A percentile compares a stretch with the other conserved stretches of the same genome.
phyloP scores from a whole-genome alignment of 2,113 vertebrate genomes.

The Crotophaga sulcirostris region DNA sequence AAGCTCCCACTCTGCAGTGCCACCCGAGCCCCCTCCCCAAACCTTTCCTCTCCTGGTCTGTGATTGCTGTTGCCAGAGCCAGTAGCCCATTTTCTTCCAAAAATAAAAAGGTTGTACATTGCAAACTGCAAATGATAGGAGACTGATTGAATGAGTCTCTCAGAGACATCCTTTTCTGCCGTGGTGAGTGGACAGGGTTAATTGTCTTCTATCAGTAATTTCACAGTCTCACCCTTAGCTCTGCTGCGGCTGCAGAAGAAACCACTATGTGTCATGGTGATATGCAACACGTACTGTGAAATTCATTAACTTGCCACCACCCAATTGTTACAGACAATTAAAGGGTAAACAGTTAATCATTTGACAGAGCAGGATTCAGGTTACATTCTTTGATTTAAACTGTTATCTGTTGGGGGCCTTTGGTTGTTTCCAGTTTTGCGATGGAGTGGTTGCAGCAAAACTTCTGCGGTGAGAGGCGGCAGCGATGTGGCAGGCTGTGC shows the following conservation, averaged over 20 bases:
- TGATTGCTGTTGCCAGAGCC: not conserved
- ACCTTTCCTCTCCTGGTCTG: not conserved
- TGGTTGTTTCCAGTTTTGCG: not conserved
- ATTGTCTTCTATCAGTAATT: not conserved
- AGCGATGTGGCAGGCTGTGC: not conserved
- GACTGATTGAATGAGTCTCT: not conserved
- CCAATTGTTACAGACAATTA: not conserved
- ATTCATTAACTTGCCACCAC: not conserved
- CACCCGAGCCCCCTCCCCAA: not conserved
- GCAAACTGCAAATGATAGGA: not conserved
- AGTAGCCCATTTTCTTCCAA: not conserved
- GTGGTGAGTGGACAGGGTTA: not conserved
- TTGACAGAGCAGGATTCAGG: not conserved
- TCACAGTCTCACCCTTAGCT: not conserved
- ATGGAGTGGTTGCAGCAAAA: not conserved
- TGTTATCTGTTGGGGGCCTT: accelerated
- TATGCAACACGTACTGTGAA: accelerated
- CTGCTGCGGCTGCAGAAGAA: not conserved
- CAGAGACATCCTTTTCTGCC: not conserved
- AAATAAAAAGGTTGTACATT: not conserved
- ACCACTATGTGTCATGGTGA: not conserved
- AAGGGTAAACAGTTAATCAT: not conserved
- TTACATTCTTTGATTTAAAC: not conserved
- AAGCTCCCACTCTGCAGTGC: not conserved
- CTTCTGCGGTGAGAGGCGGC: not conserved